phyloP scores from a whole-genome alignment of 2,888 invertebrate genomes.

The Drosophila yooni region DNA sequence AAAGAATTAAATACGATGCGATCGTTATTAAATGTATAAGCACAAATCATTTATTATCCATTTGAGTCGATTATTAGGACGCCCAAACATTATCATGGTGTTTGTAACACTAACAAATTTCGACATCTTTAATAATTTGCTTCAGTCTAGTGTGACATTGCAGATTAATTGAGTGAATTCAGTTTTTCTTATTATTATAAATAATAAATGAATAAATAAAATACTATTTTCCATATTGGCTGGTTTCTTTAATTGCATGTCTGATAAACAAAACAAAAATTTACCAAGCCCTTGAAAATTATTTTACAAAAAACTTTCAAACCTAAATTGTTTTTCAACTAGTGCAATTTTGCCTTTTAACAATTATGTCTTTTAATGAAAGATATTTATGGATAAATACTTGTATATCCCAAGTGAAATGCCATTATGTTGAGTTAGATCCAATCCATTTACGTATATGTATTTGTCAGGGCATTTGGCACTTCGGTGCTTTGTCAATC shows the following conservation, averaged over 20 bases:
- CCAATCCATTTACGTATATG: not conserved
- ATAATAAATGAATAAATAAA: not conserved
- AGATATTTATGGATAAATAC: not conserved
- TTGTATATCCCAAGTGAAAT: not conserved
- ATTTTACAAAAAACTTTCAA: not conserved
- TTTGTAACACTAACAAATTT: conserved; percentile 15
- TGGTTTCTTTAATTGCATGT: not conserved
- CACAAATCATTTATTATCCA: conserved; percentile 17
- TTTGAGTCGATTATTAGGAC: not conserved
- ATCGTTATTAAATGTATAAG: conserved; percentile 40
- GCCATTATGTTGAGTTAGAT: not conserved
- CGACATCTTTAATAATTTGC: not conserved
- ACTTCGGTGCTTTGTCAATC: conserved; percentile 9
- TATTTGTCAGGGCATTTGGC: conserved; percentile 13
- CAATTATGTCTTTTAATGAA: not conserved
- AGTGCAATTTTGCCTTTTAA: not conserved
- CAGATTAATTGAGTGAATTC: not conserved
- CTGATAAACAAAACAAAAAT: not conserved
- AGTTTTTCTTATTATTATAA: too few relatives aligned
- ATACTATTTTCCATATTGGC: not conserved
- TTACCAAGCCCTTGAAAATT: not conserved
- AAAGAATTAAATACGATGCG: conserved; percentile 29
- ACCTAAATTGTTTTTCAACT: not conserved
- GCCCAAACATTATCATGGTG: not conserved
- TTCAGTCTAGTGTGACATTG: not conserved